Conservation (phyloP, 2,888 invertebrate genomes). For the Camponotus fellah region DNA sequence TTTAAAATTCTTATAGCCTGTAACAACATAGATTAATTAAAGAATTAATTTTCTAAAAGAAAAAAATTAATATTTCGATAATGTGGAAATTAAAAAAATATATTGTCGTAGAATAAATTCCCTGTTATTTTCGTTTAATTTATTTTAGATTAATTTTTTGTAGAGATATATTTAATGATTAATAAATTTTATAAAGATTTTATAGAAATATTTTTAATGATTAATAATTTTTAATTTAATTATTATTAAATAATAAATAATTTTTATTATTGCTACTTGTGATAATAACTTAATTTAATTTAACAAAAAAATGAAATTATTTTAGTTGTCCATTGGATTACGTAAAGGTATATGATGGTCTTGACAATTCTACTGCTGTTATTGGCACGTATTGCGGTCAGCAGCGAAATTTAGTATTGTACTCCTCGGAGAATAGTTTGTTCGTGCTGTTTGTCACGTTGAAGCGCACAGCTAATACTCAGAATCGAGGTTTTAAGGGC, state of each 20-base stretch:
- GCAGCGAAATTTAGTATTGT: slow-evolving; percentile 97
- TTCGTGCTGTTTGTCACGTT: slow-evolving; percentile 97
- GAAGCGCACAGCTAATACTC: slow-evolving; percentile 96
- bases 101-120: neutral
- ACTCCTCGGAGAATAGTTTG: slow-evolving; percentile 96
- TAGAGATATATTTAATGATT: neutral
- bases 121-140: neutral
- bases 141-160: neutral
- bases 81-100: neutral
- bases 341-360: slow-evolving; percentile 98
- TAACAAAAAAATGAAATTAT: slow-evolving; percentile 33
- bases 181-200: no score
- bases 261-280: neutral
- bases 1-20: neutral
- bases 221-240: no score
- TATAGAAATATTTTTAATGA: no score
- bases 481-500: slow-evolving; percentile 99
- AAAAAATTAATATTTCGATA: neutral
- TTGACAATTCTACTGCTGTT: slow-evolving; percentile 94
- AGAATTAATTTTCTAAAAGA: neutral
- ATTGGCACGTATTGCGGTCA: slow-evolving; percentile 99
- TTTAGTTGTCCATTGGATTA: slow-evolving; percentile 99
- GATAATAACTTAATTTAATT: slow-evolving; percentile 7
- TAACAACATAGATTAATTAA: neutral
- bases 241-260: neutral